Conservation (phyloP, 2,797 vertebrate species). For the Sebastolobus altivelis region DNA sequence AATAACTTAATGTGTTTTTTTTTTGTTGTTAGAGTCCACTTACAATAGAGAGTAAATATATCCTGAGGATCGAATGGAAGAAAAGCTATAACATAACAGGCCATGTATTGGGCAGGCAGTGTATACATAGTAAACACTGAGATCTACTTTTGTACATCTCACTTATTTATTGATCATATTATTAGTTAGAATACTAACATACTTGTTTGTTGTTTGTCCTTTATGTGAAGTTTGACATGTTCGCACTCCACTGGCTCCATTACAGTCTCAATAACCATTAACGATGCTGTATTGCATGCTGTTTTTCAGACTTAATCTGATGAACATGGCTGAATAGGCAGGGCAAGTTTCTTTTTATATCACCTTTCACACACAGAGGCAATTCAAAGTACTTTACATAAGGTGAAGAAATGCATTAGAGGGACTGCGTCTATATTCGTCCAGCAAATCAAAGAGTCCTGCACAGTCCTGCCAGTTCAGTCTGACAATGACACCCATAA, state of each 20-base stretch:
- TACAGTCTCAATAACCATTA: background rate
- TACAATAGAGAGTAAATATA: background rate
- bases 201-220: background rate
- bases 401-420: background rate
- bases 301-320: background rate
- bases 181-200: background rate
- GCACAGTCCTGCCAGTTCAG: background rate
- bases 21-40: background rate
- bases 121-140: background rate
- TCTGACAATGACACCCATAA: background rate
- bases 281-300: background rate
- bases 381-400: background rate
- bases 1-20: background rate
- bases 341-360: background rate
- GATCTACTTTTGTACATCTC: background rate
- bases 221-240: background rate
- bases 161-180: background rate
- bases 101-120: background rate
- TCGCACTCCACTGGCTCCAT: background rate
- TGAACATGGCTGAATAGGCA: background rate
- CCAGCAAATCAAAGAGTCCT: background rate
- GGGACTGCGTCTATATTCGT: background rate
- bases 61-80: background rate
- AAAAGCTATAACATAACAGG: background rate
- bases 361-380: background rate